Evolutionary conservation across 2,113 vertebrate genomes (phyloP), one percentile per base, ranked within the genome.

Genomic region (Nesoenas mayeri): DNA sequence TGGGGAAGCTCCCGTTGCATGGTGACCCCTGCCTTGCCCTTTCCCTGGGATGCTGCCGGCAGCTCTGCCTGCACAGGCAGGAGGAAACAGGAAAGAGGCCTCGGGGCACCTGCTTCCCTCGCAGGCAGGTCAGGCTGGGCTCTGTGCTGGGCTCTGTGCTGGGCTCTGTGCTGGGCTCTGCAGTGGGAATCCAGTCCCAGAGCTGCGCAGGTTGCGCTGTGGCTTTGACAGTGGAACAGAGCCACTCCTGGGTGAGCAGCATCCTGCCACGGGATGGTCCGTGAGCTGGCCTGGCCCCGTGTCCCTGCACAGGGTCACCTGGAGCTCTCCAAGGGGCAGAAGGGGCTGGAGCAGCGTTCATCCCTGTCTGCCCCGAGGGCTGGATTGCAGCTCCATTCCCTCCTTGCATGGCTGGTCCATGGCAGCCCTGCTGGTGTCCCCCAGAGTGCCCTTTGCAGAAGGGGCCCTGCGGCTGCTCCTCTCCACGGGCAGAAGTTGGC

Each of bases 281-380:
- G 2, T 12, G 9, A n/a, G 28, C 32, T 69, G n/a, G 4, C n/a
- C 31, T 44, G 31, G 26, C 15, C 15, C 61, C 14, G 19, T 36
- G 19, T 64, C 28, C 60, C 28, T 1, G 0, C 0, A 0, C 0
- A 1, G 56, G n/a, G 36, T 66, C 56, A 56, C 19, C 38, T 2
- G 3, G 28, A 58, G 38, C 53, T 72, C 20, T 57, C 13, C 2
- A 3, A 56, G 51, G 38, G 32, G 28, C 51, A 78, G 53, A 58
- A 53, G 32, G 29, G 14, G 50, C 32, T 26, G 48, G 57, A 90
- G 32, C 29, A 56, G 21, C 26, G 15, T 78, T 61, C 4, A 5
- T 38, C 50, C 34, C 58, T 80, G 32, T 20, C 26, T 1, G 3
- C 6, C 17, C 1, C 0, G 5, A 17, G 7, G 5, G 10, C 48